Evolutionary conservation across 2,113 vertebrate genomes (phyloP), one percentile per base, ranked within the genome.

Genomic region (Apaloderma vittatum): DNA sequence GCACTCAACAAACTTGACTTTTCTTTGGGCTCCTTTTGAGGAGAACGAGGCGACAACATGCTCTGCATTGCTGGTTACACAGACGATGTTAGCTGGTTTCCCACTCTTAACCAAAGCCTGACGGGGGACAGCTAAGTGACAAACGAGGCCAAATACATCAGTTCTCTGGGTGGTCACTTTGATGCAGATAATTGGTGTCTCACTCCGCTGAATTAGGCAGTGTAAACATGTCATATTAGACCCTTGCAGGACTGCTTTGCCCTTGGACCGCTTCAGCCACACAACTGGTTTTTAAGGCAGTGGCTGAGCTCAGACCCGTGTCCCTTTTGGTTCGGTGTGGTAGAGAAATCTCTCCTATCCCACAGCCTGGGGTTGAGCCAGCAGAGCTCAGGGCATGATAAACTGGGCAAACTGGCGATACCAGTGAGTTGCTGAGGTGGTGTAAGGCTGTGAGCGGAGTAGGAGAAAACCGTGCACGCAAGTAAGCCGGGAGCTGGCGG

Each of bases 1-100:
- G 61, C 73, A 80, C 70, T 91, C 86, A 95, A 79, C 80, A 94
- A 94, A 86, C 49, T 45, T 94, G 70, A 43, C 40, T 92, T 93
- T 89, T 61, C 86, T 78, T 81, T 52, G 66, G 91, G 73, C 6
- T 91, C 40, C 76, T 76, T 92, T 68, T 72, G 83, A 92, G 72
- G 83, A 85, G 88, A 92, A 62, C 52, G 68, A 89, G 70, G 80
- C 79, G 75, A 11, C 14, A 29, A 57, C 84, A 91, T 40, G 63
- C 40, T 6, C 49, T 84, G 59, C 21, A 15, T n/a, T 65, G 70
- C 73, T 61, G 68, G 76, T 48, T 46, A 58, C 36, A 66, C 3
- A 49, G 76, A 65, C 52, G 58, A 32, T 29, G 36, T 90, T 81
- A 96, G 59, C 52, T 14, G n/a, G 70, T 49, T 81, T 61, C 81